A percentile compares a stretch with the other conserved stretches of the same genome.
These are phyloP conservation scores for Onychomys torridus DNA, from an alignment of 2,797 vertebrate species.

Conservation along the genomic window DNA sequence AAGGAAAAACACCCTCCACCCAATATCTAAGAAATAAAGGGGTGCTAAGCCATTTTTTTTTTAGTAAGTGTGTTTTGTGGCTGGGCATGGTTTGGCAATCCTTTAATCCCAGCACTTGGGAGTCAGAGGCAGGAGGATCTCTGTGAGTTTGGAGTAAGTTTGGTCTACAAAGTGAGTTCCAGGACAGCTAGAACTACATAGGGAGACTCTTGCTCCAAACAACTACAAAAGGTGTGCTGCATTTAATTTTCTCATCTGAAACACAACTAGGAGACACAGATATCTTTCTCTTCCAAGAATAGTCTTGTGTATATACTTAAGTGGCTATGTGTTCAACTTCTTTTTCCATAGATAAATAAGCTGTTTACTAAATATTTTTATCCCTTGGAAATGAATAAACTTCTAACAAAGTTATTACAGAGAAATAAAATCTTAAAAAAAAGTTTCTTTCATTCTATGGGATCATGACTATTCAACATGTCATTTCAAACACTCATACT, in stretches of 20 bases:
- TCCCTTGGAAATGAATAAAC: constrained; percentile 3
- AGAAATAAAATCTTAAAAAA: constrained; percentile 30
- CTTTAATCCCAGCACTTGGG: not conserved
- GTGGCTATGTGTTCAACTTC: not conserved
- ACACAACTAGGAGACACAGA: constrained; percentile 44
- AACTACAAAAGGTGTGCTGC: not conserved
- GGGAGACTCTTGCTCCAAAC: not conserved
- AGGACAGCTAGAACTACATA: not conserved
- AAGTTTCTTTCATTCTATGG: constrained; percentile 1
- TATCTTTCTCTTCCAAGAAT: constrained; percentile 14
- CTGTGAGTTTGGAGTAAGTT: not conserved
- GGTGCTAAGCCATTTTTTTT: not conserved
- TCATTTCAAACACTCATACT: constrained; percentile 33
- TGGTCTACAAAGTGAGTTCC: not conserved
- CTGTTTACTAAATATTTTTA: constrained; percentile 56
- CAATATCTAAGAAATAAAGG: not conserved
- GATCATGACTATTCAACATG: not conserved
- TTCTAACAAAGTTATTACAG: not conserved
- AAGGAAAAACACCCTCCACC: not conserved
- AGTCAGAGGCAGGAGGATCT: not conserved
- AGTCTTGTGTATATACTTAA: not conserved
- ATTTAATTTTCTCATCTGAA: constrained; percentile 56
- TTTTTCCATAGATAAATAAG: constrained; percentile 36
- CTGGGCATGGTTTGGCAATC: not conserved
- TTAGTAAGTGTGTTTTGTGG: not conserved